These are phyloP conservation scores for Percopsis transmontana DNA, from an alignment of 2,113 vertebrate species.

Conservation along the genomic window DNA sequence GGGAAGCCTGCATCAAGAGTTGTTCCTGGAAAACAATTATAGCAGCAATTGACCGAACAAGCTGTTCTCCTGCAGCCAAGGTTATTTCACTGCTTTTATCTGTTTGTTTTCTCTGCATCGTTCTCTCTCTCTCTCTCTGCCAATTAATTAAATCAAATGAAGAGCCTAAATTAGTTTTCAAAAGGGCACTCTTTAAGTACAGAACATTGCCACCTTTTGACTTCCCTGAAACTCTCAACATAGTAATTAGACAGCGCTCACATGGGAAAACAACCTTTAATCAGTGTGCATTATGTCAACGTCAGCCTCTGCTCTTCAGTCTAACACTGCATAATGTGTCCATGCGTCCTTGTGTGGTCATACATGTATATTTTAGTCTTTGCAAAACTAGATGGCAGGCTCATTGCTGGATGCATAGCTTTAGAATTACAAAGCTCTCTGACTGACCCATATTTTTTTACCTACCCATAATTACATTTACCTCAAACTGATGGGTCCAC, in stretches of 20 bases:
- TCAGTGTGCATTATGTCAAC: slow-evolving; percentile 24
- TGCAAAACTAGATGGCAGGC: slow-evolving; percentile 41
- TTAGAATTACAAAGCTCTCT: slow-evolving; percentile 19
- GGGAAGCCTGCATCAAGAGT: slow-evolving; percentile 42
- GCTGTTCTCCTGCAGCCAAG: not conserved
- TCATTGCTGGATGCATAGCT: slow-evolving; percentile 34
- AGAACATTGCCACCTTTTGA: slow-evolving; percentile 10
- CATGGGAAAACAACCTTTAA: slow-evolving; percentile 48
- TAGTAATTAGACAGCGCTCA: slow-evolving; percentile 37
- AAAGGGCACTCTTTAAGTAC: not conserved
- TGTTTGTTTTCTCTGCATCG: not conserved
- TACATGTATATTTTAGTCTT: slow-evolving; percentile 11
- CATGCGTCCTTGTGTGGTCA: slow-evolving; percentile 53
- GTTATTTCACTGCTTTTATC: slow-evolving; percentile 6
- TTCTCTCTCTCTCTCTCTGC: not conserved
- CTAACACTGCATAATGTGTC: not conserved
- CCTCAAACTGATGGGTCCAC: slow-evolving; percentile 11
- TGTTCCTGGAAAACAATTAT: not conserved
- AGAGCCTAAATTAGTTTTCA: not conserved
- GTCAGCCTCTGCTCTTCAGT: slow-evolving; percentile 15
- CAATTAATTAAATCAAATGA: not conserved
- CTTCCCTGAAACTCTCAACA: slow-evolving; percentile 9
- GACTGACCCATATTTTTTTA: slow-evolving; percentile 43
- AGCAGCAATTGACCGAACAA: slow-evolving; percentile 19
- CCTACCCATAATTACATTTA: slow-evolving; percentile 48